These are phyloP conservation scores for Drosophila bunnanda DNA, from an alignment of 2,888 invertebrate species.

Conservation along the genomic window DNA sequence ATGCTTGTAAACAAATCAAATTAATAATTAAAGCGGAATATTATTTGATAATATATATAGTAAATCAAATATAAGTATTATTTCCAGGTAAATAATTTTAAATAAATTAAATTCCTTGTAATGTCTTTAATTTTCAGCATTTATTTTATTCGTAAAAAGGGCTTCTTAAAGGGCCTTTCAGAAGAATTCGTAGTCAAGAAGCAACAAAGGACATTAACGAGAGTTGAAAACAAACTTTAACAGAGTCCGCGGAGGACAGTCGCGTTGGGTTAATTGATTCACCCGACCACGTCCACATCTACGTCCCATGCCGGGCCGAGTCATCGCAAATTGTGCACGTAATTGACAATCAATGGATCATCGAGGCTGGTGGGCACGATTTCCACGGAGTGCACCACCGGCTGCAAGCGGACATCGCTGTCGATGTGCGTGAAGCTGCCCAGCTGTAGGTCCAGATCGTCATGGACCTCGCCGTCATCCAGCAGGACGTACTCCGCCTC, in stretches of 20 bases:
- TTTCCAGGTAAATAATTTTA: too few relatives aligned
- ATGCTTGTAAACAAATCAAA: background rate
- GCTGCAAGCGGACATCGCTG: conserved; percentile 79
- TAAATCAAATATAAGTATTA: too few relatives aligned
- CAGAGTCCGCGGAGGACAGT: conserved; percentile 25
- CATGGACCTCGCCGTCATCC: conserved; percentile 56
- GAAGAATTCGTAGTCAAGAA: background rate
- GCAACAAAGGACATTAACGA: conserved; percentile 17
- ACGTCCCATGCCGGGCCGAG: background rate
- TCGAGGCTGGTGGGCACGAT: conserved; percentile 80
- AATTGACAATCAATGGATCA: conserved; percentile 76
- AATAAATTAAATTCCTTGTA: background rate
- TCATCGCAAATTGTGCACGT: conserved; percentile 74
- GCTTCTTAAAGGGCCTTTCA: background rate
- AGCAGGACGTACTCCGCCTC: conserved; percentile 78
- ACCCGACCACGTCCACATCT: conserved; percentile 11
- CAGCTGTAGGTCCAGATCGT: conserved; percentile 69
- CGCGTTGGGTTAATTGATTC: conserved; percentile 17
- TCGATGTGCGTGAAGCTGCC: conserved; percentile 79
- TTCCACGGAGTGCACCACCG: conserved; percentile 81
- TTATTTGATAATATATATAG: background rate
- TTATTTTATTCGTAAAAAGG: conserved; percentile 6
- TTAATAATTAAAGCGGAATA: too few relatives aligned
- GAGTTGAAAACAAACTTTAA: conserved; percentile 43
- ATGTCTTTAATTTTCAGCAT: background rate